Conservation (phyloP, 1,140 invertebrate genomes). For the Zaprionus taronus region DNA sequence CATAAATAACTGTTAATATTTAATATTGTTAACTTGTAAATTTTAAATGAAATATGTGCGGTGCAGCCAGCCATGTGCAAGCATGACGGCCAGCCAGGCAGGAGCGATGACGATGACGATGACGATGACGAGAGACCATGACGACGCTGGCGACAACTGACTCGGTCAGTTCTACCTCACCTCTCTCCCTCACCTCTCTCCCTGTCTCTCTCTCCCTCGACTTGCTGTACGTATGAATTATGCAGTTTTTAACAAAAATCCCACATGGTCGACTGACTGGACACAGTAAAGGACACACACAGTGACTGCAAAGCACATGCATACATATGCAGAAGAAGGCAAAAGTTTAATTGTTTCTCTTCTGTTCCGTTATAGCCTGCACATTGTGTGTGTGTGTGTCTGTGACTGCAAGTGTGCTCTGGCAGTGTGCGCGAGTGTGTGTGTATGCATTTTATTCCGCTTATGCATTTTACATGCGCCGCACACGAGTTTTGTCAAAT, state of each 20-base stretch:
- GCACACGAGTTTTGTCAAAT: conserved; percentile 61
- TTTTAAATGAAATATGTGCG: conserved; percentile 79
- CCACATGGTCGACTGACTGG: conserved; percentile 62
- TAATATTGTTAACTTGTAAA: conserved; percentile 83
- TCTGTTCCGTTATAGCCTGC: not conserved
- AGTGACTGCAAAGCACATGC: not conserved
- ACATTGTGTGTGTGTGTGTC: not conserved
- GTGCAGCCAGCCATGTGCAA: conserved; percentile 55
- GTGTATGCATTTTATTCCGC: conserved; percentile 34
- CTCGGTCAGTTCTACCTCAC: not conserved
- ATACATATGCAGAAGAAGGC: conserved; percentile 19
- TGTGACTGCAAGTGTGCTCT: not conserved
- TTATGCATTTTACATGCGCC: conserved; percentile 41
- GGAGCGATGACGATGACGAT: conserved; percentile 43
- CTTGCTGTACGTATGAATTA: conserved; percentile 65
- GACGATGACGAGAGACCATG: conserved; percentile 7
- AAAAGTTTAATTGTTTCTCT: conserved; percentile 80
- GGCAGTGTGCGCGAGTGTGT: too few species aligned
- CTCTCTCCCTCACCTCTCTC: not conserved
- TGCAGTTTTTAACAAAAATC: conserved; percentile 82
- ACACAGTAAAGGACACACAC: conserved; percentile 19
- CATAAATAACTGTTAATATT: conserved; percentile 83
- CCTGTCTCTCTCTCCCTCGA: not conserved
- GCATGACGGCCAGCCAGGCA: conserved; percentile 8
- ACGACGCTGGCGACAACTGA: not conserved